These are phyloP conservation scores for Lithophane leautieri DNA, from an alignment of 2,888 invertebrate species.

Conservation along the genomic window DNA sequence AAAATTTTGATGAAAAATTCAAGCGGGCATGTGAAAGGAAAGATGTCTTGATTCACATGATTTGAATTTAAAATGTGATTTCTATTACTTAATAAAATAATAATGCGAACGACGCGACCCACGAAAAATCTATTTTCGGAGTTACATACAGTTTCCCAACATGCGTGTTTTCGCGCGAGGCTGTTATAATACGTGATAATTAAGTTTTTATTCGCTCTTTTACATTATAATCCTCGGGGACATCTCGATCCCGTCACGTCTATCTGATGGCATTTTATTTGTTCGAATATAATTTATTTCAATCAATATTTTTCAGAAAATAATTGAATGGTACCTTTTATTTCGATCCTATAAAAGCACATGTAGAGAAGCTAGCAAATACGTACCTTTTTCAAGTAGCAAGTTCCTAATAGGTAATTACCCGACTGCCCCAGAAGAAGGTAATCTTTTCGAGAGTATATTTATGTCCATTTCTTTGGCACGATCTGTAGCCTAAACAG, in stretches of 20 bases:
- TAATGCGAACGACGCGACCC: no score
- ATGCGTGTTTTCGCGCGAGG: slow-evolving; percentile 65
- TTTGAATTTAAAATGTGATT: not conserved
- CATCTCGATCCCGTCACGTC: slow-evolving; percentile 66
- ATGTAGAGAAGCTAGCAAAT: not conserved
- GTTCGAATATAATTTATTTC: slow-evolving; percentile 8
- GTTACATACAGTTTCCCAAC: slow-evolving; percentile 45
- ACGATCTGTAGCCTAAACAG: no score
- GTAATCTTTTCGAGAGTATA: no score
- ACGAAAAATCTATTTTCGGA: not conserved
- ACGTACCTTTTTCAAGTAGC: not conserved
- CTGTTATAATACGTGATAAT: slow-evolving; percentile 81
- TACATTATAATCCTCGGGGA: slow-evolving; percentile 76
- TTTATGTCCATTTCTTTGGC: no score
- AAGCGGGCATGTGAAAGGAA: not conserved
- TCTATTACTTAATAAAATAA: no score
- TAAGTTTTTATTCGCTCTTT: slow-evolving; percentile 77
- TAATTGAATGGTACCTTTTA: no score
- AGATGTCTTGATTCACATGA: not conserved
- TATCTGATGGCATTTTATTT: slow-evolving; percentile 45
- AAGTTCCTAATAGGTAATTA: not conserved
- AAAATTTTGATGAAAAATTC: not conserved
- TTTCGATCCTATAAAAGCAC: not conserved
- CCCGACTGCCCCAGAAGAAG: no score
- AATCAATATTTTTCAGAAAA: not conserved